Evolutionary conservation across 2,888 invertebrate species (phyloP), one percentile per base, ranked within the genome.

Genomic region (Archaeoteleia sp.): DNA sequence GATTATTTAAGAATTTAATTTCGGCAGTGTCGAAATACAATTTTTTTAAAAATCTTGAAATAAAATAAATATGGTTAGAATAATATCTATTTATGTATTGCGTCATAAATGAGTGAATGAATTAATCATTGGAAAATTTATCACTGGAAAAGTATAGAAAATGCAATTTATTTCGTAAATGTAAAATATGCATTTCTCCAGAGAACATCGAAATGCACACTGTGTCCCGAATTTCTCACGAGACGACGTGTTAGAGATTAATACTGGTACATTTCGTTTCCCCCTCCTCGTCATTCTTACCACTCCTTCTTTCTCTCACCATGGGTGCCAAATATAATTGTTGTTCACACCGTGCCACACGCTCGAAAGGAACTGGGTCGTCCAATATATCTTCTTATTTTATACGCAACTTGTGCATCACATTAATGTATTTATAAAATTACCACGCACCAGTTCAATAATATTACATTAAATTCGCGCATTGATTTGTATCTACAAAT

Each of bases 191-290:
- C 42, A 37, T 23, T 43, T 54, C 42, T 54, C 54, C 30, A 45
- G 27, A n/a, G 37, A 46, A 45, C 39, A 55, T 39, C 30, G 30
- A 55, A 55, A 39, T 37, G 20, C 30, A 10, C 30, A 61, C 65
- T 74, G 72, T 76, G 75, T 79, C 71, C 67, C 76, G 72, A 77
- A 79, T 79, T 78, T 78, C 77, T 79, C 76, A 76, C 71, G 58
- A 55, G 69, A 27, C 69, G 57, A 70, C 71, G 57, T 57, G 68
- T 60, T 55, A 42, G 69, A 74, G 74, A 77, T 78, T 78, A 78
- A 78, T 77, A 78, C 74, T 58, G 61, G 63, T 68, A 48, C 71
- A 55, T 66, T 70, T 72, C 71, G 65, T 60, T 63, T 15, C 35
- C 57, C 42, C 54, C 34, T 25, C 46, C 37, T 34, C 49, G 12